Evolutionary conservation across 2,113 vertebrate species (phyloP), one percentile per base, ranked within the genome.

Genomic region (Paracanthobrama guichenoti): DNA sequence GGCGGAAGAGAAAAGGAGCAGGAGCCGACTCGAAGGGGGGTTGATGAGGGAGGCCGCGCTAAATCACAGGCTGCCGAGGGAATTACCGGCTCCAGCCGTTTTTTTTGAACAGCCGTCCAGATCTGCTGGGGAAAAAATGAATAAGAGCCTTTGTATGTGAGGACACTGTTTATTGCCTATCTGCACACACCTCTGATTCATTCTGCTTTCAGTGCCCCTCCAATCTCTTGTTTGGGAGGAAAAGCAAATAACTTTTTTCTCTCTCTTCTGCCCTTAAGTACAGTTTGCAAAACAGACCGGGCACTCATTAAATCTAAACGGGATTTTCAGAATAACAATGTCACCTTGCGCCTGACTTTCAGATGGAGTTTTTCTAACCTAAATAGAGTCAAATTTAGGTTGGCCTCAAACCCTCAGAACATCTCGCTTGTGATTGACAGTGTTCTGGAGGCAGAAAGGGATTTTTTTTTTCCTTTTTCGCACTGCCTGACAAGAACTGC

Each of bases 321-420:
- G 73, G 79, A 55, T 64, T 72, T 82, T 60, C 69, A 72, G 74
- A 75, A 81, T 80, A 64, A 78, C 67, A 79, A 80, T 71, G 81
- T 88, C 81, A 81, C 85, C 69, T 89, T 81, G 85, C 62, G 18
- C 53, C 85, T 87, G 83, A 84, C 81, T 86, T 86, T 87, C 72
- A 85, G 53, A 84, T 44, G 62, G 75, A 78, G 67, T 88, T 82
- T 83, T 87, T 50, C 60, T 84, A 86, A 86, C 85, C 85, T 87
- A 87, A 84, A 86, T 84, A 69, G 81, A 83, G 78, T 72, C 28
- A 67, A 81, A 81, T 87, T 74, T 84, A 84, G 84, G 88, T 62
- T 81, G 86, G 82, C 67, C 79, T 66, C 60, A 85, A 85, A 88
- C 72, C 44, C 73, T 85, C 74, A 55, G 55, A 53, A 62, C 59